Evolutionary conservation across 92 coral and sea anemone species (phyloP).

Genomic region (Siderastrea siderea): DNA sequence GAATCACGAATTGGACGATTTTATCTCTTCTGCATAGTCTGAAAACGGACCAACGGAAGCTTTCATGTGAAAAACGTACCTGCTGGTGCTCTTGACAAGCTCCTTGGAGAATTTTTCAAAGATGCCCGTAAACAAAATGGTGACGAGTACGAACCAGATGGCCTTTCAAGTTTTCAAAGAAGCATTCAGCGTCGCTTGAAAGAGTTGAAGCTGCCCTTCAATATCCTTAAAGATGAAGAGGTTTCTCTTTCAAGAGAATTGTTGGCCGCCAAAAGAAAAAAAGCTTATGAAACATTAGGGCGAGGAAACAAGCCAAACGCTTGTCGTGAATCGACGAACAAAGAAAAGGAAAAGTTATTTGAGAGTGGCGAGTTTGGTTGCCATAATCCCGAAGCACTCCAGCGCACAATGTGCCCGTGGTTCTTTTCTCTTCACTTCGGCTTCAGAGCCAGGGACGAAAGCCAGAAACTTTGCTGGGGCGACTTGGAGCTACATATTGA

Average conservation of each 20-base stretch:
- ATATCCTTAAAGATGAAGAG: conserved; percentile 45
- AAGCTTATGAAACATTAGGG: conserved; percentile 65
- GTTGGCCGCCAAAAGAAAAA: too few species aligned
- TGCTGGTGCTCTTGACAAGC: conserved; percentile 32
- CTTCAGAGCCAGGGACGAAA: too few species aligned
- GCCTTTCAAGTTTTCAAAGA: conserved; percentile 40
- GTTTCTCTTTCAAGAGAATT: conserved; percentile 35
- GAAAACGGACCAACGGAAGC: conserved; percentile 22
- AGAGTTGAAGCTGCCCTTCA: conserved; percentile 16
- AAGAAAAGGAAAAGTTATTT: conserved; percentile 50
- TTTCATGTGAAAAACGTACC: conserved; percentile 23
- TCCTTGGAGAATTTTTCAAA: conserved; percentile 39
- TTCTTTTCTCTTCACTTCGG: too few species aligned
- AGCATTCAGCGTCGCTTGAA: conserved; percentile 48
- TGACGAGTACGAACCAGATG: conserved; percentile 61
- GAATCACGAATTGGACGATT: background rate
- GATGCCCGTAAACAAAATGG: too few species aligned
- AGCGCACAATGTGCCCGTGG: conserved; percentile 53
- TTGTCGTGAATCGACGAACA: conserved; percentile 7
- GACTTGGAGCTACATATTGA: conserved; percentile 34
- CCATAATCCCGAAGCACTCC: conserved; percentile 28
- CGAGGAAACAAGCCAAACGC: conserved; percentile 63
- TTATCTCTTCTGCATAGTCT: background rate
- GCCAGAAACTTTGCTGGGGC: conserved; percentile 53
- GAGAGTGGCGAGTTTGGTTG: conserved; percentile 27